Evolutionary conservation across 2,113 vertebrate genomes (phyloP).

Genomic region (Oryzias javanicus): DNA sequence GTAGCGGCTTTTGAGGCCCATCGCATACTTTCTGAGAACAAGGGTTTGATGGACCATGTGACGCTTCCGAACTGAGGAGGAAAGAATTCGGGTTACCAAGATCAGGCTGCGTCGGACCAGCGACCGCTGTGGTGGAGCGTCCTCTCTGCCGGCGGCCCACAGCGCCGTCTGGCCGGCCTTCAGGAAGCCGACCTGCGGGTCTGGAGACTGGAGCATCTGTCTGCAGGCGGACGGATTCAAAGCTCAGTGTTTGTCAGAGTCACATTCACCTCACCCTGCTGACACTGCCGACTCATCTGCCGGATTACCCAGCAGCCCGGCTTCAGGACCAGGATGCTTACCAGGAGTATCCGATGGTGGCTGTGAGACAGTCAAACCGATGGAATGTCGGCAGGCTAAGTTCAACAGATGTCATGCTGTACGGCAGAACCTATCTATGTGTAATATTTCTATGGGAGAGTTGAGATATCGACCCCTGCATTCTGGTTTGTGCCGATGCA

Average conservation of each 20-base stretch:
- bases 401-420: no score
- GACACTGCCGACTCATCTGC: no score
- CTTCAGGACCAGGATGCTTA: conserved; percentile 82
- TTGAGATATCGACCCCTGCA: no score
- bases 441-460: no score
- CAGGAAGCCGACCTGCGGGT: conserved; percentile 63
- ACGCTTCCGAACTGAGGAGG: no score
- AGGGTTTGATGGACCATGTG: no score
- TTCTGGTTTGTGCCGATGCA: no score
- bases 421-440: no score
- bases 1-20: no score
- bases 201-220: conserved; percentile 77
- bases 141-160: conserved; percentile 44
- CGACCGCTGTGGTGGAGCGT: conserved; percentile 65
- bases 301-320: conserved; percentile 82
- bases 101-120: conserved; percentile 83
- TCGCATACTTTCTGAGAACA: no score
- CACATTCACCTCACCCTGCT: conserved; percentile 23
- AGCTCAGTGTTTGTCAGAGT: conserved; percentile 21
- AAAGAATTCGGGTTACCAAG: conserved; percentile 77
- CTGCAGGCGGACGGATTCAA: conserved; percentile 69
- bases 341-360: conserved; percentile 88
- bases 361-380: conserved; percentile 68
- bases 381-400: no score
- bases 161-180: conserved; percentile 48